Evolutionary conservation across 2,888 invertebrate genomes (phyloP), one percentile per base, ranked within the genome.

Genomic region (Temnothorax unifasciatus): DNA sequence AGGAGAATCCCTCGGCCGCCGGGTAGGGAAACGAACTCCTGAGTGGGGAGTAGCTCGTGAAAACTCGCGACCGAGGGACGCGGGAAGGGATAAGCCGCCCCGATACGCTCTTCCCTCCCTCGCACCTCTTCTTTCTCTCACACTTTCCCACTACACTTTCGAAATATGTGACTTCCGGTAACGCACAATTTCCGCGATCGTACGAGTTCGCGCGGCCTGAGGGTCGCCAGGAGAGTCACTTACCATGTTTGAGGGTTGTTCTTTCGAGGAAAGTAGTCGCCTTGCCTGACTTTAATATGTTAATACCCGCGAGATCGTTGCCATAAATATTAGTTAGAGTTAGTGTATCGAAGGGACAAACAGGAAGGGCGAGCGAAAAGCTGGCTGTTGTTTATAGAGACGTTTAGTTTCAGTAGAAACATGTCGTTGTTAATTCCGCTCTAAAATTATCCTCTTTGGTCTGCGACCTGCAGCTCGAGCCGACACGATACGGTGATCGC

Each of bases 1-100:
- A 91, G 92, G 91, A 91, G 90, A 92, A 89, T 88, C 89, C 86
- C 84, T 85, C 74, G 50, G 41, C 54, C 8, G 47, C 9, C 11
- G 44, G 75, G 90, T 87, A 86, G 88, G 84, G 81, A 69, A 64
- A 75, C 21, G 25, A 61, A 38, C 18, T 61, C 52, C 29, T 57
- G 54, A 76, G 79, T 68, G 85, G 89, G 82, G 77, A 29, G 41
- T 47, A 29, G 38, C 52, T 77, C 52, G 29, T 71, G 63, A 50
- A 69, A 75, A 54, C 68, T 75, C 59, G 29, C 57, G 9, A 52
- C 34, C 38, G 34, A 41, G 34, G 54, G 6, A 41, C 3, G 63
- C 21, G n/a, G 61, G 54, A 75, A 84, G 57, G 64, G 68, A 54
- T 81, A 59, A 71, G 68, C 59, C 41, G n/a, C 41, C 41, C n/a